Evolutionary conservation across 1,140 invertebrate species (phyloP).

Genomic region (Macrobrachium rosenbergii): DNA sequence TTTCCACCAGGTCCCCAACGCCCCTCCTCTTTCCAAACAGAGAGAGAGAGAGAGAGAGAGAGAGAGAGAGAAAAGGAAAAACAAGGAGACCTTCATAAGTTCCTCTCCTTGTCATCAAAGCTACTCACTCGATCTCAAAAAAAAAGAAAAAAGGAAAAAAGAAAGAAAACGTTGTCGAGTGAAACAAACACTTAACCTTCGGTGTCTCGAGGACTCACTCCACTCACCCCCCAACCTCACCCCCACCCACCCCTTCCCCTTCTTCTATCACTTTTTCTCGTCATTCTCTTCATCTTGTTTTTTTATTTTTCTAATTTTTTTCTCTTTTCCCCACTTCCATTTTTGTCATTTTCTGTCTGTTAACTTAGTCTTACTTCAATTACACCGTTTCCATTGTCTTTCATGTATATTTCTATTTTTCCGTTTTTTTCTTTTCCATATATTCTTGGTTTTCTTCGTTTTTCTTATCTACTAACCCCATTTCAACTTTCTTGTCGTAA

Average conservation of each 20-base stretch:
- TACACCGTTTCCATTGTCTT: too few species aligned
- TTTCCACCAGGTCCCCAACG: background rate
- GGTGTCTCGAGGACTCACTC: background rate
- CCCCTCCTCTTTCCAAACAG: background rate
- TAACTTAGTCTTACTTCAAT: too few species aligned
- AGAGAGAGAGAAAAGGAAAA: background rate
- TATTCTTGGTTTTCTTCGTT: too few species aligned
- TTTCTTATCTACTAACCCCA: too few species aligned
- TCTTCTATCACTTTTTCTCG: slow-evolving; percentile 8
- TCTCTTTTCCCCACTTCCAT: too few species aligned
- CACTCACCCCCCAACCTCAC: background rate
- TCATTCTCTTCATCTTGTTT: background rate
- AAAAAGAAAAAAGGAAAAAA: background rate
- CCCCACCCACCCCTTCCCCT: background rate
- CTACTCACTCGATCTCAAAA: background rate
- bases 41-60: background rate
- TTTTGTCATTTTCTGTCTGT: too few species aligned
- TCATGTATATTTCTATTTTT: too few species aligned
- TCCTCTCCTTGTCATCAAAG: background rate
- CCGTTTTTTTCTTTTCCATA: too few species aligned
- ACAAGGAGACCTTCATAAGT: background rate
- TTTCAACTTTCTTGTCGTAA: too few species aligned
- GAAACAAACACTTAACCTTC: background rate
- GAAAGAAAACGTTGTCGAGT: background rate
- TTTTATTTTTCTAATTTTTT: background rate